A percentile compares a stretch with the other conserved stretches of the same genome.
Evolutionary conservation across 2,113 vertebrate genomes (phyloP).

Genomic region (Phoenicopterus ruber): DNA sequence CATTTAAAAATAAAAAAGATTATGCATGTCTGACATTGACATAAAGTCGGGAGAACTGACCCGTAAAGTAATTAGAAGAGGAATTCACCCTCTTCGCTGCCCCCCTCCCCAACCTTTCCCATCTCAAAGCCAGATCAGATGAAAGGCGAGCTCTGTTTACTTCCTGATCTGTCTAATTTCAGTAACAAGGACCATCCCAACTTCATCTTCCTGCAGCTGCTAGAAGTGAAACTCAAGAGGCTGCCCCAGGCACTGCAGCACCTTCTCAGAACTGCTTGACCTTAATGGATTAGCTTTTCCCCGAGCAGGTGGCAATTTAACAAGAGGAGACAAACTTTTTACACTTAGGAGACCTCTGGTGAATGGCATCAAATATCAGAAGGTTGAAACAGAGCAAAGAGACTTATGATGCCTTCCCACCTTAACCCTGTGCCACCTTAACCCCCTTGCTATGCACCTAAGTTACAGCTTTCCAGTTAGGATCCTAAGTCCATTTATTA

Average conservation of each 20-base stretch:
- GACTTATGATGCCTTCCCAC: slow-evolving; percentile 1
- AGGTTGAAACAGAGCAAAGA: slow-evolving; percentile 20
- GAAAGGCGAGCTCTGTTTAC: slow-evolving; percentile 92
- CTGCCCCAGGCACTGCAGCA: slow-evolving; percentile 75
- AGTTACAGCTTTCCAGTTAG: background rate
- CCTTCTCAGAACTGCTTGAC: slow-evolving; percentile 79
- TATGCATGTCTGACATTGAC: slow-evolving; percentile 86
- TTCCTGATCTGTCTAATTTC: slow-evolving; percentile 95
- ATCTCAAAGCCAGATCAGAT: slow-evolving; percentile 83
- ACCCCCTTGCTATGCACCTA: background rate
- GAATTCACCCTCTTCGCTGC: slow-evolving; percentile 81
- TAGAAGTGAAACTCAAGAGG: slow-evolving; percentile 85
- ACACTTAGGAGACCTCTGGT: slow-evolving; percentile 71
- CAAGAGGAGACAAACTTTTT: slow-evolving; percentile 81
- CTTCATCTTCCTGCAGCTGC: slow-evolving; percentile 87
- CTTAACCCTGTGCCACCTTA: slow-evolving; percentile 34
- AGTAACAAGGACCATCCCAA: slow-evolving; percentile 86
- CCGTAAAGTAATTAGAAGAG: slow-evolving; percentile 92
- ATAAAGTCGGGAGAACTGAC: slow-evolving; percentile 85
- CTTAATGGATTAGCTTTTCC: slow-evolving; percentile 89
- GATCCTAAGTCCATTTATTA: slow-evolving; percentile 25
- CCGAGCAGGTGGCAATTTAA: slow-evolving; percentile 83
- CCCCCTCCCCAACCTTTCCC: slow-evolving; percentile 57
- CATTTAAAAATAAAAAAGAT: slow-evolving; percentile 69
- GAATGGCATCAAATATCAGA: slow-evolving; percentile 69